Conservation (phyloP, 1,140 invertebrate genomes). For the Brachystomella parvula region DNA sequence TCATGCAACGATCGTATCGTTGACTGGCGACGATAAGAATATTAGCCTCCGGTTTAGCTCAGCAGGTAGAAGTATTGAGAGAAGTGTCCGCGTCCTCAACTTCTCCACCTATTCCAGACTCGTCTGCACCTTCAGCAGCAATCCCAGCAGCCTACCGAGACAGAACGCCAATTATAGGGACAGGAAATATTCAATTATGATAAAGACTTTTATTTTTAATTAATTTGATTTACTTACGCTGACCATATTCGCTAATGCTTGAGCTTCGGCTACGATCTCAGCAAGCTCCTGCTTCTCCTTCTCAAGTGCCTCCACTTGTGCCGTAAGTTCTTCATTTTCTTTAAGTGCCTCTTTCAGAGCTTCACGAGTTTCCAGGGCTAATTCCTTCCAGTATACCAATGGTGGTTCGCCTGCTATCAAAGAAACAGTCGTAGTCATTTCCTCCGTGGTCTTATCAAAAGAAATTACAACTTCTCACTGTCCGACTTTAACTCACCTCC, state of each 20-base stretch:
- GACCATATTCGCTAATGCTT: conserved; percentile 10
- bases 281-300: neutral
- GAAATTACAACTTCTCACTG: neutral
- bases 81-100: no score
- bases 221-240: conserved; percentile 10
- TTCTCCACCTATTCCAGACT: no score
- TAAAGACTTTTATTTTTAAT: no score
- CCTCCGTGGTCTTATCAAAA: neutral
- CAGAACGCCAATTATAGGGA: no score
- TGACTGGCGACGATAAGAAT: no score
- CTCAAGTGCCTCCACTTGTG: conserved; percentile 12
- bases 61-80: no score
- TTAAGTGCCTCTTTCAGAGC: conserved; percentile 10
- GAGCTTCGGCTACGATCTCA: conserved; percentile 6
- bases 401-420: conserved; percentile 2
- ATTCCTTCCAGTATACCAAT: conserved; percentile 10
- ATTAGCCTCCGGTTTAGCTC: no score
- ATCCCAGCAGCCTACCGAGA: no score
- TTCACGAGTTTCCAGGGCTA: conserved; percentile 8
- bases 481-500: neutral
- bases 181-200: no score
- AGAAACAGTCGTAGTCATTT: no score
- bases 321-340: conserved; percentile 2
- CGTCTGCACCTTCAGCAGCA: no score
- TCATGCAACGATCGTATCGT: no score